A percentile compares a stretch with the other conserved stretches of the same genome.
Evolutionary conservation across 2,888 invertebrate genomes (phyloP).

Genomic region (Zaprionus bogoriensis): DNA sequence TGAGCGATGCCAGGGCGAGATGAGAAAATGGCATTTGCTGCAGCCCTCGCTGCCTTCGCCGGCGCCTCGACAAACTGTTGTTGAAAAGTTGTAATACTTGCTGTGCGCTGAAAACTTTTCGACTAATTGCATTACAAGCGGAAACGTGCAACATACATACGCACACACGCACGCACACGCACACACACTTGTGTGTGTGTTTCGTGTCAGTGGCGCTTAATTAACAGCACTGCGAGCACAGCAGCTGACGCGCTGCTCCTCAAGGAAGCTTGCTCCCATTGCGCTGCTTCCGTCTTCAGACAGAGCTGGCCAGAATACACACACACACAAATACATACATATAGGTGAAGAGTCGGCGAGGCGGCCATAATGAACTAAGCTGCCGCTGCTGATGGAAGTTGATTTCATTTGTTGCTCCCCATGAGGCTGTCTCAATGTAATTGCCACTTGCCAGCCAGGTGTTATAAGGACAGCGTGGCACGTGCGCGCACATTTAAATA

Average conservation of each 20-base stretch:
- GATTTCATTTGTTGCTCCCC: constrained; percentile 63
- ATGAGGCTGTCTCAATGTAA: constrained; percentile 28
- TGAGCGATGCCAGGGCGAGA: constrained; percentile 14
- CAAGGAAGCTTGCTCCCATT: constrained; percentile 16
- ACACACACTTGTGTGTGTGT: constrained; percentile 7
- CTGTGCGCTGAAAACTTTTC: constrained; percentile 64
- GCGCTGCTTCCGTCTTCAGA: background rate
- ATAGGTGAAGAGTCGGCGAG: constrained; percentile 34
- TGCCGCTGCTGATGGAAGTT: constrained; percentile 61
- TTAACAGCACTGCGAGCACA: constrained; percentile 56
- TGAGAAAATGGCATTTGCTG: constrained; percentile 38
- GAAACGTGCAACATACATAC: constrained; percentile 61
- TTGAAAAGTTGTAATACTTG: constrained; percentile 55
- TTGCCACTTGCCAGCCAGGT: constrained; percentile 15
- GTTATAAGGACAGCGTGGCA: constrained; percentile 8
- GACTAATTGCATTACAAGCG: constrained; percentile 76
- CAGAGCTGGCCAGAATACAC: background rate
- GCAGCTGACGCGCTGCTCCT: constrained; percentile 39
- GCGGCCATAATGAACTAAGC: constrained; percentile 65
- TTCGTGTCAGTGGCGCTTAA: constrained; percentile 64
- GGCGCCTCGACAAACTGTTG: constrained; percentile 52
- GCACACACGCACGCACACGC: background rate
- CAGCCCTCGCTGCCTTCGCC: background rate
- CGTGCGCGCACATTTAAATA: constrained; percentile 15
- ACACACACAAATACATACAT: background rate